A percentile compares a stretch with the other conserved stretches of the same genome.
These are phyloP conservation scores for Toxostoma redivivum DNA, from an alignment of 2,113 vertebrate genomes.

Conservation along the genomic window DNA sequence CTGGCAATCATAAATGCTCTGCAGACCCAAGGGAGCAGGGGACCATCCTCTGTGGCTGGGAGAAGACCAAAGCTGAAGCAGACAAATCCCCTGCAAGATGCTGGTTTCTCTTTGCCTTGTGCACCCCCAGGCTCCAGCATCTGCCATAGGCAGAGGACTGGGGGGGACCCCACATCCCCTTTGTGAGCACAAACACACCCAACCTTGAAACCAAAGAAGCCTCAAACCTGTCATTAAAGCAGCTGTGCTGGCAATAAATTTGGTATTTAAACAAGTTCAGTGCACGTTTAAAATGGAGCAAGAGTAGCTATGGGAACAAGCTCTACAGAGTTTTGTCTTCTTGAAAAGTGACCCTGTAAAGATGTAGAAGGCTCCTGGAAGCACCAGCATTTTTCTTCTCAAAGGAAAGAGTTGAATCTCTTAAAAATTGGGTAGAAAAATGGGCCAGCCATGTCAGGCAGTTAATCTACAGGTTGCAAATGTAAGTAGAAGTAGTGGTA, in stretches of 20 bases:
- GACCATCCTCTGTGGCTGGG: background rate
- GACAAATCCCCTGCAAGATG: background rate
- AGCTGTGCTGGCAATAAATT: slow-evolving; percentile 74
- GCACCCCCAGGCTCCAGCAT: background rate
- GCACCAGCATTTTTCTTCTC: background rate
- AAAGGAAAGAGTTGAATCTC: background rate
- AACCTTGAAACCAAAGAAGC: slow-evolving; percentile 71
- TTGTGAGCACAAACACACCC: background rate
- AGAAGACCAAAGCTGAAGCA: background rate
- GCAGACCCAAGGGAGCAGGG: background rate
- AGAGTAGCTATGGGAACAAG: background rate
- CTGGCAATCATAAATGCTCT: rapidly evolving
- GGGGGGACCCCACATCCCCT: background rate
- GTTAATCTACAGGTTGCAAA: background rate
- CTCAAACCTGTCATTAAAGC: slow-evolving; percentile 66
- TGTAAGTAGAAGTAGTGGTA: background rate
- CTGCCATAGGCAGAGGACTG: background rate
- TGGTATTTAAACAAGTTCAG: slow-evolving; percentile 20
- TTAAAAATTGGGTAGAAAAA: background rate
- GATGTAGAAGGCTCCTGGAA: background rate
- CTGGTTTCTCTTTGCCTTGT: background rate
- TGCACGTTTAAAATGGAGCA: background rate
- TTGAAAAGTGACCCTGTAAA: background rate
- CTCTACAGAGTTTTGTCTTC: background rate
- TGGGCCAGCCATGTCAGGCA: background rate